A percentile compares a stretch with the other conserved stretches of the same genome.
phyloP scores from a whole-genome alignment of 2,113 vertebrate species.

The Grammomys surdaster region DNA sequence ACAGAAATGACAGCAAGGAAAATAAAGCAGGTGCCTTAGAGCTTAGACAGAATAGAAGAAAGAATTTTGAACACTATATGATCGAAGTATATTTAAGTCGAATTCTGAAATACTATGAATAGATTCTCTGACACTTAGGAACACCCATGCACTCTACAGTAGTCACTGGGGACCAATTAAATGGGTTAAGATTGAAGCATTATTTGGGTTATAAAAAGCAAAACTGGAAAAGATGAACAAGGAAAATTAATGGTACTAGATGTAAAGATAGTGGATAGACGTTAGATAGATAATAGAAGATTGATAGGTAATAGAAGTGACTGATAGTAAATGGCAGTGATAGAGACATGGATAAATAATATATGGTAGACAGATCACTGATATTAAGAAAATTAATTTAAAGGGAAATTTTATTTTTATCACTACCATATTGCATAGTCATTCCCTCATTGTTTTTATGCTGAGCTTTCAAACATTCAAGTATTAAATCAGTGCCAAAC shows the following conservation, averaged over 20 bases:
- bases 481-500: neutral
- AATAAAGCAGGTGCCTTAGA: neutral
- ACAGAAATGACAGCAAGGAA: constrained; percentile 33
- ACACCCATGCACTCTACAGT: neutral
- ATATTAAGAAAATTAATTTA: neutral
- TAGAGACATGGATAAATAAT: neutral
- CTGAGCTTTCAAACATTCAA: neutral
- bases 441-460: neutral
- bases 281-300: neutral
- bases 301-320: neutral
- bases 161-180: neutral
- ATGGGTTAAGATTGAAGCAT: neutral
- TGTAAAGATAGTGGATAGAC: neutral
- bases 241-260: neutral
- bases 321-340: neutral
- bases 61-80: neutral
- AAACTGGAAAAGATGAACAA: neutral
- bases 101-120: constrained; percentile 41
- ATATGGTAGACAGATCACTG: neutral
- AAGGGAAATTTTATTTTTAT: constrained; percentile 32
- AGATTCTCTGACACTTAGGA: constrained; percentile 3
- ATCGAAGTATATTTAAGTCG: neutral
- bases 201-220: constrained; percentile 10
- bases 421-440: neutral
- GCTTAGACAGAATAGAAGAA: constrained; percentile 25